Evolutionary conservation across 2,113 vertebrate genomes (phyloP), one percentile per base, ranked within the genome.

Genomic region (Sorex fumeus): DNA sequence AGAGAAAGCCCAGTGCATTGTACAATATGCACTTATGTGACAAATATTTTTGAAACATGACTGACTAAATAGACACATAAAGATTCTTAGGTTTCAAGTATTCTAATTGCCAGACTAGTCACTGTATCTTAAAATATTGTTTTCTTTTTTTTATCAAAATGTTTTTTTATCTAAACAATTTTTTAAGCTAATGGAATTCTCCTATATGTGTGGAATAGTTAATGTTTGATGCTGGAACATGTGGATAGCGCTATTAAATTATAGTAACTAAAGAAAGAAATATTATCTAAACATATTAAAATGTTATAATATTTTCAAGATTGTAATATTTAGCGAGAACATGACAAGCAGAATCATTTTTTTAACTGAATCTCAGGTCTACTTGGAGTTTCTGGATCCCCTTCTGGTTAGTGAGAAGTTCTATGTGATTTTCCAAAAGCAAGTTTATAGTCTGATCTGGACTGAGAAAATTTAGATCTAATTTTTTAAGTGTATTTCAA

Each of bases 221-320:
- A 8, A 23, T 10, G 2, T 25, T 87, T 88, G 57, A 43, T 1
- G 50, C 40, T 67, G 3, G 25, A 36, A 8, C 57, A 62, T 88
- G 25, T 62, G 11, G 47, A 40, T 50, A 72, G 0, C 80, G 15
- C 8, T 62, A 75, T n/a, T 90, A 81, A 40, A 18, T 43, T 5
- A n/a, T n/a, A n/a, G n/a, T 71, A 79, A 94, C 86, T 83, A 10
- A 27, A 30, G 18, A 96, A 70, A 67, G 66, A 79, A 23, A 10
- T 30, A 0, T 23, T 90, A 6, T 21, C 2, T 84, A 18, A 47
- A 50, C 77, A 66, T 36, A 53, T 25, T n/a, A 43, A 70, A 50
- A 27, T 53, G 64, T 47, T 27, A 7, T 71, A 75, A 30, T 34
- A 88, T 75, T 25, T 40, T 3, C 12, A 83, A 66, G 79, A 1